A percentile compares a stretch with the other conserved stretches of the same genome.
These are phyloP conservation scores for Cyphomyrus plagiostoma DNA, from an alignment of 2,113 vertebrate species.

Conservation along the genomic window DNA sequence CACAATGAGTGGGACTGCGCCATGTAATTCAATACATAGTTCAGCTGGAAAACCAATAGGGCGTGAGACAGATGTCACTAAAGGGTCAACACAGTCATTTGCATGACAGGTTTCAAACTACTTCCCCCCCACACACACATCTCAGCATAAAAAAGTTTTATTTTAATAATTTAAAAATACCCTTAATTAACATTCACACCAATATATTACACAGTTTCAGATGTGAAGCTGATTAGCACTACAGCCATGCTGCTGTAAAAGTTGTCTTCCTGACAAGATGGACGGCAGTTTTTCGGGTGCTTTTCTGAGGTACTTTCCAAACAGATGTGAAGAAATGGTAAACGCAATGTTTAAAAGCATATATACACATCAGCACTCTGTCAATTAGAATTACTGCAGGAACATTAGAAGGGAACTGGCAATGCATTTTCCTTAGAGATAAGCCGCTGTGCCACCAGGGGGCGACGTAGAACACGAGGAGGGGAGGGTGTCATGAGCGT, in stretches of 20 bases:
- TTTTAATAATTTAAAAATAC: not conserved
- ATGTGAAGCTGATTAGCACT: not conserved
- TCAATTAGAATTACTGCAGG: not conserved
- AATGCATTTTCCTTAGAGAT: not conserved
- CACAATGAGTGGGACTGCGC: not conserved
- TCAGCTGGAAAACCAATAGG: not conserved
- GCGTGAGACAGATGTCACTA: not conserved
- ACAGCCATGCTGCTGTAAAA: not conserved
- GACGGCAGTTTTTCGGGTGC: not conserved
- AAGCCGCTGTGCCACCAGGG: not conserved
- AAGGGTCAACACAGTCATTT: not conserved
- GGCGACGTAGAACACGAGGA: not conserved
- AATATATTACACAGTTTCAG: not conserved
- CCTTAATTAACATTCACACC: not conserved
- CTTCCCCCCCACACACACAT: not conserved
- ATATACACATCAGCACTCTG: not conserved
- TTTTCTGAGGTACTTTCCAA: not conserved
- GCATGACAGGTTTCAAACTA: not conserved
- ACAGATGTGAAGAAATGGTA: not conserved
- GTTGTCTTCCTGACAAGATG: not conserved
- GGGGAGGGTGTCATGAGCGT: conserved; percentile 64
- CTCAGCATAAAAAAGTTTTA: not conserved
- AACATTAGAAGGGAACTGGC: not conserved
- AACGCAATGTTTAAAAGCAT: not conserved
- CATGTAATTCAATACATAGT: not conserved